Conservation (phyloP, 1,140 invertebrate genomes). For the Drosophila pallidifrons region DNA sequence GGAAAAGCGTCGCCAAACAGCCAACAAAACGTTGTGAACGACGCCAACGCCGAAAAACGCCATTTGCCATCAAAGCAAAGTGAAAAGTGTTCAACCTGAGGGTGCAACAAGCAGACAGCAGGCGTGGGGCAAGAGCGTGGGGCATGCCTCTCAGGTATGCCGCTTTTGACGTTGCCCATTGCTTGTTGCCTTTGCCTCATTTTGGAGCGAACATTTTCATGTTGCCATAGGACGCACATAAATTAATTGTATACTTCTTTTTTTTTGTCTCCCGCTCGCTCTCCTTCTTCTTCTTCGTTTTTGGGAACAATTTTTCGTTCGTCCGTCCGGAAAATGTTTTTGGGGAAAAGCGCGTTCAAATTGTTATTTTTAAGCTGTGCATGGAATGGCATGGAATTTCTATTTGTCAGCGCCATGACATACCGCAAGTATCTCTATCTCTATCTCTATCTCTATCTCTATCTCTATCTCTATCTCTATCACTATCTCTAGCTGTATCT, state of each 20-base stretch:
- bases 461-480: constrained; percentile 25
- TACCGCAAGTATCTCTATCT: constrained; percentile 35
- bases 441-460: constrained; percentile 26
- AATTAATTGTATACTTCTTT: constrained; percentile 63
- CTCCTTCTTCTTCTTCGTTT: not conserved
- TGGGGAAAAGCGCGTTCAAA: constrained; percentile 43
- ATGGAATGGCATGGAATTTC: constrained; percentile 67
- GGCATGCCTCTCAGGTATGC: not conserved
- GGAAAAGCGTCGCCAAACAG: constrained; percentile 7
- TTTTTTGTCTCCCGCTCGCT: not conserved
- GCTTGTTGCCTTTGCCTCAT: constrained; percentile 2
- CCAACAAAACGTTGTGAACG: constrained; percentile 1
- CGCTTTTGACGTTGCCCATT: too few species aligned
- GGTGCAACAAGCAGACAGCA: not conserved
- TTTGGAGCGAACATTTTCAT: constrained; percentile 46
- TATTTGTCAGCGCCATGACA: constrained; percentile 68
- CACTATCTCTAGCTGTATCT: constrained; percentile 25
- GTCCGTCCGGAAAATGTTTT: not conserved
- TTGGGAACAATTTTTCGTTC: constrained; percentile 13
- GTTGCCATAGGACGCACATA: constrained; percentile 74
- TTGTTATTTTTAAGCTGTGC: constrained; percentile 62
- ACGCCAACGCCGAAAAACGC: constrained; percentile 16
- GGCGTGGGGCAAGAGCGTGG: not conserved
- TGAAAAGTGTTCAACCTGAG: constrained; percentile 12
- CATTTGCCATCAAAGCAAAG: constrained; percentile 22